These are phyloP conservation scores for Paradoxurus hermaphroditus DNA, from an alignment of 2,113 vertebrate genomes.

Conservation along the genomic window DNA sequence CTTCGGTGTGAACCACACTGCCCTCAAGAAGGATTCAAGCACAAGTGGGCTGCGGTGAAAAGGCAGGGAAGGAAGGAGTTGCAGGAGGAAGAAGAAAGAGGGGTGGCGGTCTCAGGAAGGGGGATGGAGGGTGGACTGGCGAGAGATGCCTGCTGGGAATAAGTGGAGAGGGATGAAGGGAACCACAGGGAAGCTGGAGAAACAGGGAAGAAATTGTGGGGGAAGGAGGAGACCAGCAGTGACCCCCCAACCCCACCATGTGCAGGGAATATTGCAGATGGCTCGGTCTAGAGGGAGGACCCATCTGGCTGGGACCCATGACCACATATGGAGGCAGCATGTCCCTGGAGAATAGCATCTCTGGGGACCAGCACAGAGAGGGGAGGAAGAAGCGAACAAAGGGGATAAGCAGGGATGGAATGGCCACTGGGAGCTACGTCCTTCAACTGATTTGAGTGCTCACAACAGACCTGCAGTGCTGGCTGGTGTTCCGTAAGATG, in stretches of 20 bases:
- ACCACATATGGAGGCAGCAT: not conserved
- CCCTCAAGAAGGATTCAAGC: not conserved
- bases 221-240: not conserved
- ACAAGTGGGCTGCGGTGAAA: not conserved
- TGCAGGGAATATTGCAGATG: not conserved
- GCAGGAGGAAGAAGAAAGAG: not conserved
- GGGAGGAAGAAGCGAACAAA: not conserved
- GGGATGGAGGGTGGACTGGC: not conserved
- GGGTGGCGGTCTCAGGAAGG: not conserved
- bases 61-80: not conserved
- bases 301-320: not conserved
- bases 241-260: not conserved
- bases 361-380: not conserved
- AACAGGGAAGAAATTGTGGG: not conserved
- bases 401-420: rapidly evolving
- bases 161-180: too few species aligned
- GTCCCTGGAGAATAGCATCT: not conserved
- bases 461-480: not conserved
- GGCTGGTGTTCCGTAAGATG: not conserved
- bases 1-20: not conserved
- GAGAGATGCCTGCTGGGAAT: not conserved
- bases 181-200: not conserved
- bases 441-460: not conserved
- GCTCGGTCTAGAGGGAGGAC: not conserved
- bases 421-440: not conserved